Evolutionary conservation across 2,888 invertebrate genomes (phyloP).

Genomic region (Calliopum simillimum): DNA sequence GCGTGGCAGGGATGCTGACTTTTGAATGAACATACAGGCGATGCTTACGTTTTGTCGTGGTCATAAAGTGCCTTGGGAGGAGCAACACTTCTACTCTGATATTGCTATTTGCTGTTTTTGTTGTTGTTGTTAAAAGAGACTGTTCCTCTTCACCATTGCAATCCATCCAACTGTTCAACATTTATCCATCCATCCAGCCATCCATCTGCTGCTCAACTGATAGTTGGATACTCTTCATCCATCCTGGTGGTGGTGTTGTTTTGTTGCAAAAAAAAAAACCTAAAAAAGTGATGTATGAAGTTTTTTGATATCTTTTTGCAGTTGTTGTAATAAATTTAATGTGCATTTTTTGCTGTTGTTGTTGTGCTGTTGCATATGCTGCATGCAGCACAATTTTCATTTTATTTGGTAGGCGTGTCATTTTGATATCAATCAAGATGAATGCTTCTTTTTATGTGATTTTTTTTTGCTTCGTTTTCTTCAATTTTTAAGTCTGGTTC

Average conservation of each 20-base stretch:
- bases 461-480: slow-evolving; percentile 1
- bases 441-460: slow-evolving; percentile 4
- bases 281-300: slow-evolving; percentile 28
- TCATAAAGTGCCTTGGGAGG: slow-evolving; percentile 37
- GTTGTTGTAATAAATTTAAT: slow-evolving; percentile 46
- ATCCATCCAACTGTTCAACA: slow-evolving; percentile 15
- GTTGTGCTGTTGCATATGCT: slow-evolving; percentile 7
- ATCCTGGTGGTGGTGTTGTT: slow-evolving; percentile 13
- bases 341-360: slow-evolving; percentile 22
- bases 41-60: background rate
- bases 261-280: background rate
- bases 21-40: background rate
- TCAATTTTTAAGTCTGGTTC: no score
- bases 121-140: background rate
- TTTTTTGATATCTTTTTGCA: slow-evolving; percentile 42
- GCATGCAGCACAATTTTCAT: slow-evolving; percentile 22
- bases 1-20: background rate
- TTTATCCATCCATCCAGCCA: slow-evolving; percentile 7
- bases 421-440: slow-evolving; percentile 51
- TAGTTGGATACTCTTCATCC: background rate
- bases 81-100: slow-evolving; percentile 32
- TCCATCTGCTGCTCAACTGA: slow-evolving; percentile 1
- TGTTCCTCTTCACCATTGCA: slow-evolving; percentile 18
- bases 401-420: slow-evolving; percentile 50
- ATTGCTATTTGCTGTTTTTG: background rate